phyloP scores from a whole-genome alignment of 2,113 vertebrate species.

The Clinocottus analis region DNA sequence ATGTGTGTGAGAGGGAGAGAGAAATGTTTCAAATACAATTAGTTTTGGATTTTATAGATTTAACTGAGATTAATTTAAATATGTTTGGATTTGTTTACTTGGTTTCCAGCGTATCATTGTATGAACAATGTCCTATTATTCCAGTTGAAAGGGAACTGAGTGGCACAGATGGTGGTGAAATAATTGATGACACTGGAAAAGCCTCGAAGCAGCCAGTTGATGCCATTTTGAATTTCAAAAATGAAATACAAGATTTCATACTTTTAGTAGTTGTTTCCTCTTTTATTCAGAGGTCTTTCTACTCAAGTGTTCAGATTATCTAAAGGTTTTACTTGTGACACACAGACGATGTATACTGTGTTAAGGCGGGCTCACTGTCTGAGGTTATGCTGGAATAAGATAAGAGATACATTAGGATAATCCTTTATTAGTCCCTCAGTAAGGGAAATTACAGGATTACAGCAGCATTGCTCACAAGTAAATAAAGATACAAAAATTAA shows the following conservation, averaged over 20 bases:
- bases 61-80: not conserved
- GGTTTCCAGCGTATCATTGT: not conserved
- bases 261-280: not conserved
- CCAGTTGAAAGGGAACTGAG: not conserved
- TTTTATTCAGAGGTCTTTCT: not conserved
- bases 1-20: not conserved
- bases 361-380: not conserved
- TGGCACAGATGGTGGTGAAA: not conserved
- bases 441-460: no score
- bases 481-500: no score
- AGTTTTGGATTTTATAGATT: constrained; percentile 2
- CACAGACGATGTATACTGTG: not conserved
- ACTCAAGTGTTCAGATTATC: no score
- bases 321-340: not conserved
- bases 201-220: not conserved
- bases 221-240: not conserved
- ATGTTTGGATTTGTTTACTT: not conserved
- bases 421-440: no score
- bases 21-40: not conserved
- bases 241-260: not conserved
- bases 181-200: no score
- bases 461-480: no score
- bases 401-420: no score
- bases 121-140: not conserved
- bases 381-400: no score